These are phyloP conservation scores for Trichosurus vulpecula DNA, from an alignment of 2,797 vertebrate species.

Conservation along the genomic window DNA sequence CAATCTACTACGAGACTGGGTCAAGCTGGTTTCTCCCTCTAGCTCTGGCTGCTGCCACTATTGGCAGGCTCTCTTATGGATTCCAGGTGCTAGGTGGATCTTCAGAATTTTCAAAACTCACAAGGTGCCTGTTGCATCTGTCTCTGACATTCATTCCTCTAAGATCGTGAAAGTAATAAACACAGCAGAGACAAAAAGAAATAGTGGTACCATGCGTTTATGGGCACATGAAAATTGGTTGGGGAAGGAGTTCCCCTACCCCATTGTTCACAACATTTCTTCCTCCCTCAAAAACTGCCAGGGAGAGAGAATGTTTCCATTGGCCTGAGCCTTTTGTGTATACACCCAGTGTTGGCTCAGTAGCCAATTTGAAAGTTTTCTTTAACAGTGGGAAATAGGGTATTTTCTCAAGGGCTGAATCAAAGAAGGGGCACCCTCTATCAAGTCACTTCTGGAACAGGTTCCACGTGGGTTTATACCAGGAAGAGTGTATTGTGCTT, in stretches of 20 bases:
- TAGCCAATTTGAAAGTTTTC: neutral
- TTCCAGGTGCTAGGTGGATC: neutral
- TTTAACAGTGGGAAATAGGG: neutral
- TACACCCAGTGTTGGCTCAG: too few relatives aligned
- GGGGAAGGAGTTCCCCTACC: neutral
- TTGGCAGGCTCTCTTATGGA: neutral
- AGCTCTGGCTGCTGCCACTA: neutral
- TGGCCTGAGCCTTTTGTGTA: neutral
- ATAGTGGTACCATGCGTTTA: neutral
- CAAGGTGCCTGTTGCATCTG: neutral
- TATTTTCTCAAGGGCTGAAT: neutral
- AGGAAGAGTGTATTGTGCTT: neutral
- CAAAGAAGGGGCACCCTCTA: neutral
- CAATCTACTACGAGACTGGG: neutral
- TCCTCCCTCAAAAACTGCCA: neutral
- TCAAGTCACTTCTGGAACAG: neutral
- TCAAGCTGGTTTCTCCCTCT: neutral
- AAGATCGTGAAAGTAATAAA: neutral
- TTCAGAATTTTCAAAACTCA: neutral
- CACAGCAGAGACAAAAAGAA: neutral
- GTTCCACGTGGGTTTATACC: neutral
- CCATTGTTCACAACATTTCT: neutral
- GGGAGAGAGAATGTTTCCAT: neutral
- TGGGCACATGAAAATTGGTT: neutral
- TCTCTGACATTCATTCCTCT: neutral